Conservation (phyloP, 2,797 vertebrate genomes). For the Thripadectes ignobilis region DNA sequence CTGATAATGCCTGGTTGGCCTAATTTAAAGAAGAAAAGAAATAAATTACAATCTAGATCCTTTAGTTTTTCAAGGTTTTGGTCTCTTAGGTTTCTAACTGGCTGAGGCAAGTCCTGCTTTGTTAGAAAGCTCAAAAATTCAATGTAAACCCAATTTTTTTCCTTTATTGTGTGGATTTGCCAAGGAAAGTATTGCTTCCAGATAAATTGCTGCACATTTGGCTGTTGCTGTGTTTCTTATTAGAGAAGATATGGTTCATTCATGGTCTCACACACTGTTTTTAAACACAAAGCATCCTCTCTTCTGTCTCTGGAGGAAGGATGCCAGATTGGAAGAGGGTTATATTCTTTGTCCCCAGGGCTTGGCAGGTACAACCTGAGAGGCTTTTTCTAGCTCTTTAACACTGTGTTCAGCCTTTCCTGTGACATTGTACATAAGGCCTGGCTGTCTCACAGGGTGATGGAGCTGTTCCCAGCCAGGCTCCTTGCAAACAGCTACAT, state of each 20-base stretch:
- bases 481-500: not conserved
- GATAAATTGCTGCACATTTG: not conserved
- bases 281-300: not conserved
- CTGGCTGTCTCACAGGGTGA: not conserved
- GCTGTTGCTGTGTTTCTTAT: not conserved
- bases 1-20: not conserved
- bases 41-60: not conserved
- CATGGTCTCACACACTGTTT: not conserved
- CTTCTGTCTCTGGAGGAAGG: not conserved
- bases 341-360: not conserved
- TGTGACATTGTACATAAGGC: fast-evolving
- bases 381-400: not conserved
- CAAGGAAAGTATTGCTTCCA: not conserved
- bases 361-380: not conserved
- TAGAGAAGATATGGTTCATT: not conserved
- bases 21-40: not conserved
- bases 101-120: not conserved
- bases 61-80: not conserved
- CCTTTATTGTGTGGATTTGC: not conserved
- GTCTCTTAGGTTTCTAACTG: not conserved
- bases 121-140: constrained; percentile 1
- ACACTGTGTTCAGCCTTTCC: not conserved
- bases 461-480: not conserved
- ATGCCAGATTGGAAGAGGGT: not conserved
- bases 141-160: not conserved